Evolutionary conservation across 30 jellyfish, hydroid and myxozoan species (phyloP), one percentile per base, ranked within the genome.

Genomic region (Kudoa iwatai): DNA sequence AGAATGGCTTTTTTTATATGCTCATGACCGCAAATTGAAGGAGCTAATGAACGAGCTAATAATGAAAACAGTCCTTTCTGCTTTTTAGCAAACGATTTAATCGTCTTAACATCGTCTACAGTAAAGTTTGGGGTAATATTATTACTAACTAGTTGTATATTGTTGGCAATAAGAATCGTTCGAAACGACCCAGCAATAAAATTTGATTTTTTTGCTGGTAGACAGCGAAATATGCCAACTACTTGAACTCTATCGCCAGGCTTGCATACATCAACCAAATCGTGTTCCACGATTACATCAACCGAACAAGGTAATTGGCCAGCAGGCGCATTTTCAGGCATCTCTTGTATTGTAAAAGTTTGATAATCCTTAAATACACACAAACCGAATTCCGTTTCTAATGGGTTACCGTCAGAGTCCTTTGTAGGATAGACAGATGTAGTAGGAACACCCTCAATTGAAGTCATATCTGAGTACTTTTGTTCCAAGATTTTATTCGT

Each of bases 301-400:
- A 79, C 88, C 3, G 98, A 79, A 23, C 98, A 39, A 23, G 98
- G 98, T 32, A 79, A 40, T 40, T 62, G 98, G 1, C 98, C 98
- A 12, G 98, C 88, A 1, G 98, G 98, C 11, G 98, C 88, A 25
- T 79, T 79, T 33, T 79, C 98, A 0, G 98, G 98, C 98, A 79
- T 79, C 53, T 79, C 98, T 62, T 77, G 96, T 3, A 77, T 62
- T 19, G 96, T 77, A 30, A 55, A 55, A 16, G 85, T 62, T 45
- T 77, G 96, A 20, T 77, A 88, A 52, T 77, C 96, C 40, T 77
- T 77, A 46, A 60, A 77, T 17, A 54, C 60, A 0, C 88, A 77
- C 2, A 62, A 51, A 3, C 96, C 96, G 47, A 60, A 77, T 47
- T 77, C 96, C 7, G 96, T 77, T 57, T 77, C 88, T 9, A 77